A percentile compares a stretch with the other conserved stretches of the same genome.
Conservation (phyloP, 2,888 invertebrate species). For the Asteroscopus sphinx region DNA sequence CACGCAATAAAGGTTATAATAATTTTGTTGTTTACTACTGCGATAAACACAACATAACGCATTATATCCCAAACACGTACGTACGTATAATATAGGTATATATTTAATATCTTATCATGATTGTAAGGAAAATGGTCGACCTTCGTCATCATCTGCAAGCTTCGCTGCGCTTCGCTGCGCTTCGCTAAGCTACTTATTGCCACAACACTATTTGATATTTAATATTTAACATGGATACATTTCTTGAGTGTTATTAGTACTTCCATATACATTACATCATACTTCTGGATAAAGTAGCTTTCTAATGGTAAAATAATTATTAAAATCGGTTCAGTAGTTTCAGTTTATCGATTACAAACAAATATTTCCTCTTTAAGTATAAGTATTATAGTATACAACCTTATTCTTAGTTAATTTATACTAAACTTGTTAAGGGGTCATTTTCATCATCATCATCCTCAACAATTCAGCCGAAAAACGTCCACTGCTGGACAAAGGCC, state of each 20-base stretch:
- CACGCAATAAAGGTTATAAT: not conserved
- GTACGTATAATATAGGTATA: not conserved
- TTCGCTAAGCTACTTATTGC: slow-evolving; percentile 66
- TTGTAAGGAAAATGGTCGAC: slow-evolving; percentile 20
- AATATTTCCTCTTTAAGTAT: no score
- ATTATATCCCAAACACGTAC: not conserved
- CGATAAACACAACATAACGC: no score
- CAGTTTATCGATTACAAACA: no score
- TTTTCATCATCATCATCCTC: no score
- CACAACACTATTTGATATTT: slow-evolving; percentile 66
- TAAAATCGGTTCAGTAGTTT: no score
- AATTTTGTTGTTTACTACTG: not conserved
- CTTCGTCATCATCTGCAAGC: slow-evolving; percentile 38
- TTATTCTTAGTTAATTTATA: no score
- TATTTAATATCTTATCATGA: not conserved
- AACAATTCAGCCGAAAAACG: no score
- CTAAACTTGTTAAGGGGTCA: no score
- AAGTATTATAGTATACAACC: no score
- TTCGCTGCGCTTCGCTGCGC: slow-evolving; percentile 60
- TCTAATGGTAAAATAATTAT: no score
- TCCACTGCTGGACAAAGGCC: no score
- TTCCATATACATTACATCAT: not conserved
- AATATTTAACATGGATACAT: slow-evolving; percentile 30
- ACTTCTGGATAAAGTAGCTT: no score
- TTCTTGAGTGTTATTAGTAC: slow-evolving; percentile 23